Base-by-base conservation (phyloP, 2,888 invertebrate genomes). In the Tortricodes alternella region DNA sequence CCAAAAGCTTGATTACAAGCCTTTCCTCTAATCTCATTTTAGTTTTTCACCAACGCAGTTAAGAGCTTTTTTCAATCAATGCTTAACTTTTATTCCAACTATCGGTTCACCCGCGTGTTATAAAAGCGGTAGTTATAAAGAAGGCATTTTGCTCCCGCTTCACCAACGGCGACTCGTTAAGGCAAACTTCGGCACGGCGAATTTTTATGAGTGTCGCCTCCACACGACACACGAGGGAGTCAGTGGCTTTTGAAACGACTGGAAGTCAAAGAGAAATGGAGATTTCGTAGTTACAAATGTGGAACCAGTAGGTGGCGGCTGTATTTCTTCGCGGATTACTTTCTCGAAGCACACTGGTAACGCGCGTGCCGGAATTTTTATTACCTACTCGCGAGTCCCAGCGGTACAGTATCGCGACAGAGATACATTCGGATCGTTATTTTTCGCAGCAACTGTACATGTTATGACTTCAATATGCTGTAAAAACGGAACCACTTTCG, bases 221-320 rank as follows among this genome's bases (percentile, higher is more conserved):
- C 68, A 73, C 72, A 83, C 85, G 85, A 86, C 82, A 80, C 88
- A 77, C 86, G 67, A 67, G 88, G 85, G 88, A 86, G 77, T 69
- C 77, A 67, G 77, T 82, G 85, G 83, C 85, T 82, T 82, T 80
- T 78, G 80, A 80, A 87, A 86, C 83, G 88, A 80, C 86, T 83
- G 78, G 75, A 75, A 85, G 83, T 87, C 87, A 89, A 88, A 88
- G 87, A 83, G 85, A 88, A 87, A 89, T 89, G 86, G 86, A 87
- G 86, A 88, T 89, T 88, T 87, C 75, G 74, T 78, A 76, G 88
- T 85, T 87, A 88, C 87, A 87, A 89, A 89, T 88, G 86, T 85
- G 83, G 76, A 82, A 85, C 80, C 80, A 75, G 84, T 83, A 82
- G 80, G 81, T 78, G 70, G 74, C 73, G 76, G 82, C 77, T 81